A percentile compares a stretch with the other conserved stretches of the same genome.
Conservation (phyloP, 2,797 vertebrate species). For the Danio jaintianensis region DNA sequence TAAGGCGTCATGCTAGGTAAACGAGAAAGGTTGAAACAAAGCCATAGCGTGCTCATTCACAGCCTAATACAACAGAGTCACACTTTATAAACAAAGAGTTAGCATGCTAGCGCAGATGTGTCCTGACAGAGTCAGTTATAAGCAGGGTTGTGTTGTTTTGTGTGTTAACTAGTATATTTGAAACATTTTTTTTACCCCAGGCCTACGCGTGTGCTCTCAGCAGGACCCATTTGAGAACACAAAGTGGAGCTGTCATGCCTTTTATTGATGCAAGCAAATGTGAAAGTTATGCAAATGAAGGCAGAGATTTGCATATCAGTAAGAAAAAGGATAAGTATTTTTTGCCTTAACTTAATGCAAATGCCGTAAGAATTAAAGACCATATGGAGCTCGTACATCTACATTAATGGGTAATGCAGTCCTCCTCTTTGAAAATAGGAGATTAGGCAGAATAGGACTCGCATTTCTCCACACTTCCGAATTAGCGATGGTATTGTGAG, state of each 20-base stretch:
- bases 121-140: conserved; percentile 76
- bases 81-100: conserved; percentile 73
- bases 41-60: conserved; percentile 9
- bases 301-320: conserved; percentile 60
- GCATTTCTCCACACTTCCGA: conserved; percentile 64
- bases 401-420: conserved; percentile 67
- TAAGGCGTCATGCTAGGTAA: conserved; percentile 53
- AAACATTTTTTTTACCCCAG: conserved; percentile 59
- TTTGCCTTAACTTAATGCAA: conserved; percentile 60
- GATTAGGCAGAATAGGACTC: conserved; percentile 65
- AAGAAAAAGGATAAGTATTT: conserved; percentile 56
- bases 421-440: conserved; percentile 56
- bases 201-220: conserved; percentile 43
- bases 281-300: conserved; percentile 63
- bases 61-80: conserved; percentile 66
- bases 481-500: conserved; percentile 34
- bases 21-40: conserved; percentile 41
- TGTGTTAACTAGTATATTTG: conserved; percentile 64
- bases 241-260: conserved; percentile 32
- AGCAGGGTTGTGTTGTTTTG: conserved; percentile 52
- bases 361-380: conserved; percentile 64
- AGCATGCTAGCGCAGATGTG: conserved; percentile 73
- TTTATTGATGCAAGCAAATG: conserved; percentile 53
- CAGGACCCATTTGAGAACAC: conserved; percentile 51
- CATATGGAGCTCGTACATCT: conserved; percentile 66